Percentiles rank a stretch among this genome's conserved stretches.
Conservation (phyloP, 2,888 invertebrate species). For the Ichneumon xanthorius region DNA sequence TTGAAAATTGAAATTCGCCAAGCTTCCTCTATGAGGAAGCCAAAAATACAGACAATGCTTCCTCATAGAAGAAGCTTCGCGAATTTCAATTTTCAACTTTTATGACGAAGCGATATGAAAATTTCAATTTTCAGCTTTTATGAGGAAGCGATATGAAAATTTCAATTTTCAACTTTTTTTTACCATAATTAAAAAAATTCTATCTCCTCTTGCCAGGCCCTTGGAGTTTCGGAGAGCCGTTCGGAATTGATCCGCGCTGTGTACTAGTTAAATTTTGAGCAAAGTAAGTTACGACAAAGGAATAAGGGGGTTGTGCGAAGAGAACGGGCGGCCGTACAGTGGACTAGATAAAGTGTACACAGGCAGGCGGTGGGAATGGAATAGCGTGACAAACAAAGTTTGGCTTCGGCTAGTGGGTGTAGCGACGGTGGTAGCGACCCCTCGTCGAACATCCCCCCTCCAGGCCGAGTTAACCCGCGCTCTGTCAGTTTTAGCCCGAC, state of each 20-base stretch:
- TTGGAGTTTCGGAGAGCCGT: background rate
- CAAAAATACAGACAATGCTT: too few relatives aligned
- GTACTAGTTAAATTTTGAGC: constrained; percentile 25
- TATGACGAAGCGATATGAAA: too few relatives aligned
- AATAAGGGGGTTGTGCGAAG: constrained; percentile 43
- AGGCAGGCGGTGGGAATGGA: constrained; percentile 75
- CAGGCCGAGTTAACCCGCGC: constrained; percentile 75
- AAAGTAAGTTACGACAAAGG: constrained; percentile 38
- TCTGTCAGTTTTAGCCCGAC: constrained; percentile 76
- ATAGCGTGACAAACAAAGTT: constrained; percentile 82
- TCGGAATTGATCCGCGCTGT: background rate
- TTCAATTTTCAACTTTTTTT: too few relatives aligned
- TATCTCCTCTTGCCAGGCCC: background rate
- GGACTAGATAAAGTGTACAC: constrained; percentile 75
- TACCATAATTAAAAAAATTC: background rate
- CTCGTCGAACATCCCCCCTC: constrained; percentile 78
- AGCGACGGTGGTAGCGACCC: constrained; percentile 64
- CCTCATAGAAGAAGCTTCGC: too few relatives aligned
- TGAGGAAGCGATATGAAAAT: too few relatives aligned
- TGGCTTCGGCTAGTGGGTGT: constrained; percentile 73
- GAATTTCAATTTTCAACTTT: too few relatives aligned
- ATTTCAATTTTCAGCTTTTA: too few relatives aligned
- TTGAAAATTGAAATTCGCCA: too few relatives aligned
- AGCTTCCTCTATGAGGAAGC: too few relatives aligned
- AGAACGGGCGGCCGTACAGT: constrained; percentile 58